Conservation (phyloP, 2,888 invertebrate species). For the Scaptomyza cyrtandrae region DNA sequence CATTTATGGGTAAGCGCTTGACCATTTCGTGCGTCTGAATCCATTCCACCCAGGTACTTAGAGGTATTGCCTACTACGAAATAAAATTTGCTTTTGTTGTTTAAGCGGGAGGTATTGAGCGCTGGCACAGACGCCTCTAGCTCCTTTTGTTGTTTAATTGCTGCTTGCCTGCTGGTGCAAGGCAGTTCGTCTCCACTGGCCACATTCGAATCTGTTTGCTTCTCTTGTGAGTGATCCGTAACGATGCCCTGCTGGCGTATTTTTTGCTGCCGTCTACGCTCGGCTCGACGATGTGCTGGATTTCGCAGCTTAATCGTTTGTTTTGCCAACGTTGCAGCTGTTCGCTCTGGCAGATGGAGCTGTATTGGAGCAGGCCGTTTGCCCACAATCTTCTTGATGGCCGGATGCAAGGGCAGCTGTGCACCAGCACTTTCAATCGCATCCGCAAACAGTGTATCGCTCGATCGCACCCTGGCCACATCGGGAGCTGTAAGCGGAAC, state of each 20-base stretch:
- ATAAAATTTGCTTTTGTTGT: conserved; percentile 86
- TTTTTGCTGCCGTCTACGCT: conserved; percentile 74
- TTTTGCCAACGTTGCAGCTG: conserved; percentile 85
- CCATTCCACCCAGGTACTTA: conserved; percentile 88
- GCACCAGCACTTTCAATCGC: conserved; percentile 69
- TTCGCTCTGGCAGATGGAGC: conserved; percentile 82
- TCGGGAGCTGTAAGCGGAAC: conserved; percentile 83
- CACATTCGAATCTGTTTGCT: not conserved
- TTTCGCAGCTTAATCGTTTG: conserved; percentile 79
- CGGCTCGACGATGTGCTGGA: conserved; percentile 75
- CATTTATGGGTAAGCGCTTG: conserved; percentile 93
- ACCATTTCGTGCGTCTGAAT: conserved; percentile 85
- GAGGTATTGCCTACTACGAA: conserved; percentile 90
- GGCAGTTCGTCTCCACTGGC: conserved; percentile 52
- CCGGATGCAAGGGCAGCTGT: conserved; percentile 89
- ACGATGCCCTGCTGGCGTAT: conserved; percentile 80
- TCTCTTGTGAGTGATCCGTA: conserved; percentile 73
- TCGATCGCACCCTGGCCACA: conserved; percentile 76
- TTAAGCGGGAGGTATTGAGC: conserved; percentile 85
- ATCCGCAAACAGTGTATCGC: conserved; percentile 68
- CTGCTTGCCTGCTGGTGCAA: conserved; percentile 61
- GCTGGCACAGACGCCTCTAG: conserved; percentile 27
- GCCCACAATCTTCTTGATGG: conserved; percentile 90
- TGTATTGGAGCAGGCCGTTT: conserved; percentile 84
- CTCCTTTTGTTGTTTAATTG: conserved; percentile 32